Percentiles rank a stretch among this genome's conserved stretches.
Conservation (phyloP, 1,140 invertebrate genomes). For the Hyposmocoma kahamanoa region DNA sequence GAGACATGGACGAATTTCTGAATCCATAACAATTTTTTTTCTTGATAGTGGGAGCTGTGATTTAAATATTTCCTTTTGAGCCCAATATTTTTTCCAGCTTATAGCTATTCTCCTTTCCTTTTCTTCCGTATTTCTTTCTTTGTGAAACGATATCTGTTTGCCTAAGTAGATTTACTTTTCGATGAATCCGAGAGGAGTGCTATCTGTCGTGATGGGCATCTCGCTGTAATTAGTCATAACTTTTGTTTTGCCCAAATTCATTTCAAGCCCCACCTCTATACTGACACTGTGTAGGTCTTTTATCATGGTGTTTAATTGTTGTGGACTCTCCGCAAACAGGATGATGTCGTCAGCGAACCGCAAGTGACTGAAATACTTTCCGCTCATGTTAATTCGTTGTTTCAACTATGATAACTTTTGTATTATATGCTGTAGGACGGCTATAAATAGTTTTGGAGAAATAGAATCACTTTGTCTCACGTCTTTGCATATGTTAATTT, state of each 20-base stretch:
- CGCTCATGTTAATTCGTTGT: background rate
- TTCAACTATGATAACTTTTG: background rate
- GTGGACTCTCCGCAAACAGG: conserved; percentile 1
- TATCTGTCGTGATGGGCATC: background rate
- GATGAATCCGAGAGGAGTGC: conserved; percentile 1
- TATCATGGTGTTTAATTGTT: conserved; percentile 18
- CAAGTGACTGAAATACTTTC: background rate
- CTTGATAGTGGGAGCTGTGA: conserved; percentile 1
- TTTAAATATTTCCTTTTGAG: conserved; percentile 8
- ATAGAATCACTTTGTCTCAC: background rate
- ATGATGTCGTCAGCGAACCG: conserved; percentile 6
- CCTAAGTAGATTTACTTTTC: conserved; percentile 4
- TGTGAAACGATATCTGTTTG: conserved; percentile 5
- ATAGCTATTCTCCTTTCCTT: conserved; percentile 3
- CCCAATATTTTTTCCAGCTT: conserved; percentile 7
- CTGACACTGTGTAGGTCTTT: conserved; percentile 16
- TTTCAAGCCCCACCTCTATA: conserved; percentile 14
- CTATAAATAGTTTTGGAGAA: background rate
- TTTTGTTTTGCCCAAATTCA: conserved; percentile 18
- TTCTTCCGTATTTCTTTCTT: conserved; percentile 4
- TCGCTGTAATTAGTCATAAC: conserved; percentile 10
- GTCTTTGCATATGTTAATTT: background rate
- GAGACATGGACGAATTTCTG: conserved; percentile 4
- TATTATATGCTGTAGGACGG: background rate
- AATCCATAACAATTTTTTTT: conserved; percentile 5